Percentiles rank a stretch among this genome's conserved stretches.
Evolutionary conservation across 2,888 invertebrate genomes (phyloP).

Genomic region (Ormyrus thymus): DNA sequence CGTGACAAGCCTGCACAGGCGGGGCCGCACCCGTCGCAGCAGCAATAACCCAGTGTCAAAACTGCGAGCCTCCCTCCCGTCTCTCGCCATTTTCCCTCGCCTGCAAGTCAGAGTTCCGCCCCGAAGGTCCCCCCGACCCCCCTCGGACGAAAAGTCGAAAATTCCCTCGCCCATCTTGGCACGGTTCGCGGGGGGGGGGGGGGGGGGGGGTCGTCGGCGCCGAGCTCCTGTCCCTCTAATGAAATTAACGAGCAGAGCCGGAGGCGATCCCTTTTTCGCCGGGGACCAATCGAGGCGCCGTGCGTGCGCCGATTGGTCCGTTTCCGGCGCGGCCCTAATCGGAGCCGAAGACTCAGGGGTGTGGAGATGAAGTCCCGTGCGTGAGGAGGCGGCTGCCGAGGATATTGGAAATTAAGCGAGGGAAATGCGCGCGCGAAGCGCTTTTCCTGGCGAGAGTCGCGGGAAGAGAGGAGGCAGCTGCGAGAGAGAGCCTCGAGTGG

Average conservation of each 20-base stretch:
- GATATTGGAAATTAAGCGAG: slow-evolving; percentile 47
- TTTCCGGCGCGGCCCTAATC: slow-evolving; percentile 67
- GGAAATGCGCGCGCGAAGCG: neutral
- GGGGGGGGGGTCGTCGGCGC: neutral
- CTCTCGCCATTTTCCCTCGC: slow-evolving; percentile 12
- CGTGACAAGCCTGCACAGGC: too few relatives aligned
- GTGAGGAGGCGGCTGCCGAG: slow-evolving; percentile 5
- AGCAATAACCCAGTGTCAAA: too few relatives aligned
- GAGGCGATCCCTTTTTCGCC: slow-evolving; percentile 6
- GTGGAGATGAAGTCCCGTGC: slow-evolving; percentile 69
- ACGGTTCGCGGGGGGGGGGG: slow-evolving; percentile 10
- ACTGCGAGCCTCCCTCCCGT: neutral
- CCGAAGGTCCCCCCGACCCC: neutral
- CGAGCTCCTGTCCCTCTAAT: slow-evolving; percentile 36
- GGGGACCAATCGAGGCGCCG: slow-evolving; percentile 14
- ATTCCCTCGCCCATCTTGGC: neutral
- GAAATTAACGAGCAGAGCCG: slow-evolving; percentile 41
- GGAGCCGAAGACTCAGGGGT: slow-evolving; percentile 62
- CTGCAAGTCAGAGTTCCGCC: too few relatives aligned
- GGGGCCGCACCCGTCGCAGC: too few relatives aligned
- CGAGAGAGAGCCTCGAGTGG: neutral
- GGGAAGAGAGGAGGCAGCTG: neutral
- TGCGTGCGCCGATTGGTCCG: slow-evolving; percentile 68
- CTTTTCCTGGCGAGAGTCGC: slow-evolving; percentile 10
- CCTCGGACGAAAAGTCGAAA: neutral